A percentile compares a stretch with the other conserved stretches of the same genome.
phyloP scores from a whole-genome alignment of 2,888 invertebrate species.

The Mythimna pallens region DNA sequence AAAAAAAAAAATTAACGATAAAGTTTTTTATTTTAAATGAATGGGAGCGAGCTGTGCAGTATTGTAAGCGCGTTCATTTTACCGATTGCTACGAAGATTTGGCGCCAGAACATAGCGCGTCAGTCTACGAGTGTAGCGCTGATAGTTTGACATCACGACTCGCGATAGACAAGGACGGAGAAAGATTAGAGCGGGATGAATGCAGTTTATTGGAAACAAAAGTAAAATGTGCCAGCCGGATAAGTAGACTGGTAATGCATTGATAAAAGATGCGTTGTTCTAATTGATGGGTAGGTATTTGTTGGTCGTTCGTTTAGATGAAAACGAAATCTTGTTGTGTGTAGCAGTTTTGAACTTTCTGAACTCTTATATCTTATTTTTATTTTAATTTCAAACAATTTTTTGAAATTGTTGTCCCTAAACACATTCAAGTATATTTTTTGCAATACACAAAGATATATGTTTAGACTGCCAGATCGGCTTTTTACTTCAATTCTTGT shows the following conservation, averaged over 20 bases:
- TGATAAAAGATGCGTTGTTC: conserved; percentile 19
- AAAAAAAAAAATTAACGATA: conserved; percentile 38
- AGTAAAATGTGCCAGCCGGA: conserved; percentile 15
- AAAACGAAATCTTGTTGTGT: not conserved
- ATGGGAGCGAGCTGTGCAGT: conserved; percentile 38
- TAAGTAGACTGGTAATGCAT: conserved; percentile 16
- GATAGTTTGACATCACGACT: conserved; percentile 71
- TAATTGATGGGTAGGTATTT: not conserved
- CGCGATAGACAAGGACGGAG: conserved; percentile 71
- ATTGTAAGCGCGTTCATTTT: conserved; percentile 73
- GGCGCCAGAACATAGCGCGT: conserved; percentile 70
- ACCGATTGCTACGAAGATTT: conserved; percentile 62
- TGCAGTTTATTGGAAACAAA: conserved; percentile 49
- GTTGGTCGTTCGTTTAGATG: not conserved
- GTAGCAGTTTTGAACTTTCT: not conserved
- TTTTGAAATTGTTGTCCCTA: too few relatives aligned
- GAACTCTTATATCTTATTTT: too few relatives aligned
- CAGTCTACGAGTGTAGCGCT: conserved; percentile 67
- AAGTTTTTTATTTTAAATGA: conserved; percentile 52
- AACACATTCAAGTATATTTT: too few relatives aligned
- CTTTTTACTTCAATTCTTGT: too few relatives aligned
- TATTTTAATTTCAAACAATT: too few relatives aligned
- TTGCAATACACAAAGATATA: too few relatives aligned
- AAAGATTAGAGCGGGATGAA: conserved; percentile 68
- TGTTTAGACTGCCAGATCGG: too few relatives aligned